phyloP scores from a whole-genome alignment of 2,113 vertebrate species.

The Clarias magur region DNA sequence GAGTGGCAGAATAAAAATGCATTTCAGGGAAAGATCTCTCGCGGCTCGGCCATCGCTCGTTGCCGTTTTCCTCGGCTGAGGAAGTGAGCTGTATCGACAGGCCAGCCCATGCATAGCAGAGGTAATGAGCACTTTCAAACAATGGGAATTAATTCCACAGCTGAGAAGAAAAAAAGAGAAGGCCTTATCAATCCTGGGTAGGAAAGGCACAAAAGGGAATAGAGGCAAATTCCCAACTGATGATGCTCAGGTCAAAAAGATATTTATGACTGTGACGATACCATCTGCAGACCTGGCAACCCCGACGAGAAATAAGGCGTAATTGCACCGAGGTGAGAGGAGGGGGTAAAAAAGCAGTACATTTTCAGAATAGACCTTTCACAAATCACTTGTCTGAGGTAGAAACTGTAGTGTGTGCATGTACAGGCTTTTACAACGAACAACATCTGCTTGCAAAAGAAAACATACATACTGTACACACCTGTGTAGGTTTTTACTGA shows the following conservation, averaged over 20 bases:
- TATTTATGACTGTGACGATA: conserved; percentile 44
- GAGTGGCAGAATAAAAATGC: conserved; percentile 22
- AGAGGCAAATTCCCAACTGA: conserved; percentile 37
- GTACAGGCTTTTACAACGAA: neutral
- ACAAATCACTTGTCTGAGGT: conserved; percentile 1
- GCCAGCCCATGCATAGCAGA: conserved; percentile 37
- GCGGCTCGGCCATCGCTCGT: conserved; percentile 2
- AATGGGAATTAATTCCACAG: conserved; percentile 41
- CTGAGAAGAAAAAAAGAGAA: neutral
- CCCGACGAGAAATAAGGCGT: neutral
- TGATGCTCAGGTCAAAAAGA: conserved; percentile 36
- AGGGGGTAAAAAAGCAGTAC: neutral
- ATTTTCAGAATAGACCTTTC: neutral
- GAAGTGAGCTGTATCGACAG: conserved; percentile 35
- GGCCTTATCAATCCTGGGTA: conserved; percentile 33
- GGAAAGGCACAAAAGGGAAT: conserved; percentile 37
- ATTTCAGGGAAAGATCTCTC: conserved; percentile 23
- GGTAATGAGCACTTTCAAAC: conserved; percentile 31
- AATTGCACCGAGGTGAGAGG: neutral
- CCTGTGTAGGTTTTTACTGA: neutral
- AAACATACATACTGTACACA: neutral
- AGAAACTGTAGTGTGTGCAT: neutral
- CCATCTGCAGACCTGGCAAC: conserved; percentile 11
- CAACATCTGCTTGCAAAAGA: neutral
- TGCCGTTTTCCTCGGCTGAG: conserved; percentile 29